phyloP scores from a whole-genome alignment of 1,140 invertebrate species.

The Belonocnema kinseyi region DNA sequence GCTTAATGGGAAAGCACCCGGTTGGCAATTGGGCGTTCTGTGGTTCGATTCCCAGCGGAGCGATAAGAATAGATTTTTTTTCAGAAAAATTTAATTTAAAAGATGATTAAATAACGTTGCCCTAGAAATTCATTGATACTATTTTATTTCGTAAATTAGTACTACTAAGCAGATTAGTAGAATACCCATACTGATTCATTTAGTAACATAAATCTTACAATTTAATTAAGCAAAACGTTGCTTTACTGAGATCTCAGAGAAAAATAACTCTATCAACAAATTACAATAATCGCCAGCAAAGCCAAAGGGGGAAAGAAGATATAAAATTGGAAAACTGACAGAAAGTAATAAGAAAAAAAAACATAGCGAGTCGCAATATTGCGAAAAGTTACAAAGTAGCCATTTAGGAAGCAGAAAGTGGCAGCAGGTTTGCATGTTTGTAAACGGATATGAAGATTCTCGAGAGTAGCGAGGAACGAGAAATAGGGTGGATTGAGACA shows the following conservation, averaged over 20 bases:
- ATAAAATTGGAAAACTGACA: slow-evolving; percentile 26
- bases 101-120: no score
- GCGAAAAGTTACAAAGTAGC: slow-evolving; percentile 29
- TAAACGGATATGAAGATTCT: slow-evolving; percentile 24
- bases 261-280: neutral
- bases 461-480: slow-evolving; percentile 5
- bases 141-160: no score
- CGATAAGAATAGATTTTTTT: no score
- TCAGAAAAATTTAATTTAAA: no score
- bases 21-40: no score
- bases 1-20: no score
- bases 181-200: no score
- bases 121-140: no score
- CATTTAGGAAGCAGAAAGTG: neutral
- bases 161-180: no score
- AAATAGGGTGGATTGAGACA: slow-evolving; percentile 61
- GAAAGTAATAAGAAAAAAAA: slow-evolving; percentile 8
- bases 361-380: slow-evolving; percentile 19
- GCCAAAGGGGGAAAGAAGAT: neutral
- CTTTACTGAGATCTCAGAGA: neutral
- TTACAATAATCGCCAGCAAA: slow-evolving; percentile 3
- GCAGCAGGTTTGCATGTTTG: slow-evolving; percentile 6
- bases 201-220: no score
- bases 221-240: neutral
- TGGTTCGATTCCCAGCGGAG: no score